Evolutionary conservation across 2,113 vertebrate genomes (phyloP).

Genomic region (Engystomops pustulosus): DNA sequence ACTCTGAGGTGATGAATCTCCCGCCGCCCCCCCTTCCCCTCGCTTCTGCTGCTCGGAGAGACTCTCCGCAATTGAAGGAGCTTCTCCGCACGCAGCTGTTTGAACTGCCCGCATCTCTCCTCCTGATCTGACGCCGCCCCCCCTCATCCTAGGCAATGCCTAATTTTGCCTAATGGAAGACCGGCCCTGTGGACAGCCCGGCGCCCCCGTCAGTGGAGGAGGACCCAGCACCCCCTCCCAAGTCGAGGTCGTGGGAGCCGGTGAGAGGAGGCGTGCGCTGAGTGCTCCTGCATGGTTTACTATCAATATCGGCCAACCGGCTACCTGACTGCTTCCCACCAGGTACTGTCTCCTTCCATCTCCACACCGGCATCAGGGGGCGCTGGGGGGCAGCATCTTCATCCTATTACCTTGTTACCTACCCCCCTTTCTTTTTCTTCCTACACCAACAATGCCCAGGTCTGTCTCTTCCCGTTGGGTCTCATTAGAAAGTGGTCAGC

Average conservation of each 20-base stretch:
- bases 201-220: conserved; percentile 61
- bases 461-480: not conserved
- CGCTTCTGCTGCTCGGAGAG: conserved; percentile 7
- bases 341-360: conserved; percentile 68
- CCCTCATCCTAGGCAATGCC: conserved; percentile 32
- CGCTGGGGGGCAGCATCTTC: conserved; percentile 25
- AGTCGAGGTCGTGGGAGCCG: conserved; percentile 71
- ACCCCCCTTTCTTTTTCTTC: conserved; percentile 43
- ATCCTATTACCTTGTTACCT: conserved; percentile 47
- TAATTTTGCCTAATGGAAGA: conserved; percentile 46
- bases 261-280: conserved; percentile 72
- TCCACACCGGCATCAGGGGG: conserved; percentile 33
- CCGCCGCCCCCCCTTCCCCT: not conserved
- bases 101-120: conserved; percentile 40
- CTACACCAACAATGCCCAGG: not conserved
- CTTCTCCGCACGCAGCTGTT: conserved; percentile 12
- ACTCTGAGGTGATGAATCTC: conserved; percentile 29
- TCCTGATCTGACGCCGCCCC: conserved; percentile 28
- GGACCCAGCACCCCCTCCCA: conserved; percentile 49
- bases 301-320: conserved; percentile 71
- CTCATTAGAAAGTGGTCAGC: conserved; percentile 58
- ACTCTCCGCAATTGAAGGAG: not conserved
- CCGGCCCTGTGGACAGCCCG: conserved; percentile 35
- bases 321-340: conserved; percentile 74
- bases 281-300: conserved; percentile 73